Evolutionary conservation across 1,140 invertebrate species (phyloP), one percentile per base, ranked within the genome.

Genomic region (Phymastichus coffea): DNA sequence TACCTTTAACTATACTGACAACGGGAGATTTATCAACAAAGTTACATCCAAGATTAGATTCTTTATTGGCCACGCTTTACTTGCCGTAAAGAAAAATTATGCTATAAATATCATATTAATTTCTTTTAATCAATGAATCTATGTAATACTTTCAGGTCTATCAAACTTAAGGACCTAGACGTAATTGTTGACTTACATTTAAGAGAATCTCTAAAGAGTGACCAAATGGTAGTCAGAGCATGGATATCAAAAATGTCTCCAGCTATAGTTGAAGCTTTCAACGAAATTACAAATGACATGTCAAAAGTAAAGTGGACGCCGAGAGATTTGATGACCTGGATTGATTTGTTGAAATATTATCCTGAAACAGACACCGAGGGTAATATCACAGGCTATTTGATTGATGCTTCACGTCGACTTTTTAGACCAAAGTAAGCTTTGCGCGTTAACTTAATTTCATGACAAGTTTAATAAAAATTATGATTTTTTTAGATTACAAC

Each of bases 11-110:
- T 0, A 43, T 76, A 3, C 56, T 80, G 23, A 72, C 69, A 17
- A 80, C 74, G 8, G 76, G 72, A 0, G 74, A 79, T 55, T 37
- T 44, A 12, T 58, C 56, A 2, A 77, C 72, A 9, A 70, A 68
- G 54, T 59, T 80, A n/a, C 78, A 80, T 65, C 76, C 75, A 0
- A 68, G 77, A 63, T 58, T 80, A 6, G 73, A 71, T 48, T 64
- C 73, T 1, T 57, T 78, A 7, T 48, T 80, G 0, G 69, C 72
- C 7, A 66, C 68, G 33, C 72, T 73, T 66, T 71, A 76, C 57
- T 37, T 80, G 6, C 61, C 71, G 69, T 71, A 25, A 70, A 59
- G 56, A 46, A 15, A 48, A 25, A 56, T 19, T 57, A 35, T 22
- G 28, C 49, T 58, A 41, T 26, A 1, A 15, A 4, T 20, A 46